Evolutionary conservation across 2,888 invertebrate species (phyloP).

Genomic region (Emesis russula): DNA sequence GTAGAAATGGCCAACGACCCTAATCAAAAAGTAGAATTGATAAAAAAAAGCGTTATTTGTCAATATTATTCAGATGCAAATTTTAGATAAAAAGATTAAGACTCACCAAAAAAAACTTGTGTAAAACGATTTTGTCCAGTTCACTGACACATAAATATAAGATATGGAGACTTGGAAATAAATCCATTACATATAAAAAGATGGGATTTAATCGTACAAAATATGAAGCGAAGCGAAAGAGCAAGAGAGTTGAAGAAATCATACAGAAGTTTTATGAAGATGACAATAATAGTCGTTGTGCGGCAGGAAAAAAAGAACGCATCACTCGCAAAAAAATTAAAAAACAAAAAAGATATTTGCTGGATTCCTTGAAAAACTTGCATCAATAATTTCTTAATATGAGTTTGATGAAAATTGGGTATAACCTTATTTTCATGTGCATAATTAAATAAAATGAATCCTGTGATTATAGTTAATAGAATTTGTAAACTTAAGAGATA

Average conservation of each 20-base stretch:
- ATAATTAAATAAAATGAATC: neutral
- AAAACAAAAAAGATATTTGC: no score
- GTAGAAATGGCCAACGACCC: conserved; percentile 8
- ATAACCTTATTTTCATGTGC: neutral
- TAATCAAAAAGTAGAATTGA: conserved; percentile 10
- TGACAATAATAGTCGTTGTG: no score
- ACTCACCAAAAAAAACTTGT: neutral
- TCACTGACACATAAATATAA: conserved; percentile 28
- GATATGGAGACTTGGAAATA: conserved; percentile 7
- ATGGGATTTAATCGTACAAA: no score
- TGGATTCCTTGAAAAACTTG: no score
- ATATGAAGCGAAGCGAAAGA: no score
- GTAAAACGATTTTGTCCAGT: neutral
- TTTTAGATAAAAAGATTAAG: neutral
- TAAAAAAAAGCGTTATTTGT: neutral
- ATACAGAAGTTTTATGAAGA: no score
- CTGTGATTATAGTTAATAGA: neutral
- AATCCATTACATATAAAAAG: neutral
- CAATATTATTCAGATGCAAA: neutral
- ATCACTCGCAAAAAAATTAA: no score
- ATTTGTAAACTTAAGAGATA: no score
- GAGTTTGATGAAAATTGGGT: no score
- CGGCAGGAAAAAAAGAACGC: no score
- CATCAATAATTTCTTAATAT: no score
- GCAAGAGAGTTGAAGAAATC: no score